Evolutionary conservation across 2,797 vertebrate genomes (phyloP), one percentile per base, ranked within the genome.

Genomic region (Myotis daubentonii): DNA sequence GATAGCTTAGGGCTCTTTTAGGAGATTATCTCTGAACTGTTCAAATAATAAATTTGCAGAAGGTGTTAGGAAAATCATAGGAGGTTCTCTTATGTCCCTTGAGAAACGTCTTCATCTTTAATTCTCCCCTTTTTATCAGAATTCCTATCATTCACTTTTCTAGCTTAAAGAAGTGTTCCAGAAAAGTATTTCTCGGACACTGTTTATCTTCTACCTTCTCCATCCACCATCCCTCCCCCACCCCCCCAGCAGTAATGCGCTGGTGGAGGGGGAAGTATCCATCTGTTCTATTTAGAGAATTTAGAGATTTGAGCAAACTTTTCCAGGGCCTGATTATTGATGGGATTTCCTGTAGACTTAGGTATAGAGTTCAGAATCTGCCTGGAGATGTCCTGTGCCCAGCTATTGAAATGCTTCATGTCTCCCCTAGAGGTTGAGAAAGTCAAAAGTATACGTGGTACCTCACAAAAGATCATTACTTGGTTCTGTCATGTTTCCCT

Each of bases 11-110:
- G 74, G n/a, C 36, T 70, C 13, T 92, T 79, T 51, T 25, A 44
- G 68, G 66, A 41, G 3, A 16, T 87, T 85, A 66, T 81, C 41
- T 93, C 41, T 78, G 30, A 95, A 82, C 30, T 76, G 13, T 62
- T 93, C 51, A 82, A 91, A 93, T 74, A 95, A 60, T 90, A 83
- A 81, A 94, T 30, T 74, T 93, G 33, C 25, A 71, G 22, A 91
- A 57, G 65, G 20, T 90, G 3, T 75, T 49, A 85, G 33, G 53
- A 19, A 92, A 82, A 66, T 85, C 15, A 87, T 30, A 88, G 71
- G 57, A 92, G 2, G 28, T 49, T 90, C 11, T 83, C 5, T 93
- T 30, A 20, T 57, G 25, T 65, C 60, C 36, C 13, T 44, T 66
- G 91, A 86, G 71, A 68, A 80, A 36, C 6, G 51, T 41, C 86